Conservation (phyloP, 2,113 vertebrate genomes). For the Halcyon malimbica region DNA sequence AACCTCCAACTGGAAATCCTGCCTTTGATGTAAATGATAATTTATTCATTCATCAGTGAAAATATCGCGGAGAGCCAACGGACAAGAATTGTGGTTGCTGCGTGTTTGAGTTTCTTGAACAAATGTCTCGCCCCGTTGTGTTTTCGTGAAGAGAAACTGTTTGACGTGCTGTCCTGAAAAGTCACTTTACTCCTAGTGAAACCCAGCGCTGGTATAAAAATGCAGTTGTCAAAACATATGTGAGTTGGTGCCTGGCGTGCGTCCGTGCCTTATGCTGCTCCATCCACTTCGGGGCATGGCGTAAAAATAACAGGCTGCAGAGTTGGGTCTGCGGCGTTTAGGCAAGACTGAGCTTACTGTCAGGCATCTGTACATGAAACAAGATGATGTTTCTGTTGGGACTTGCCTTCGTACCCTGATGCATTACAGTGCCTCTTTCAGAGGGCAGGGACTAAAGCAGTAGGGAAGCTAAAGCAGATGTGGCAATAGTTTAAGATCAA, state of each 20-base stretch:
- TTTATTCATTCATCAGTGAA: not conserved
- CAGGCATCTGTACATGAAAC: not conserved
- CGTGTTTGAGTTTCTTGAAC: not conserved
- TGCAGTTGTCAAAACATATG: not conserved
- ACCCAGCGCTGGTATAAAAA: not conserved
- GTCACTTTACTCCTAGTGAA: not conserved
- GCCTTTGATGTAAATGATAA: not conserved
- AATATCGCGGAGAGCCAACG: not conserved
- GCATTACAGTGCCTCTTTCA: not conserved
- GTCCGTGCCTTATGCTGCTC: not conserved
- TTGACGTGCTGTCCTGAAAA: not conserved
- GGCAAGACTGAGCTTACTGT: not conserved
- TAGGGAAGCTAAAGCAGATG: not conserved
- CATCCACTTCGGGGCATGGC: not conserved
- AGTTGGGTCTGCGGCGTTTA: not conserved
- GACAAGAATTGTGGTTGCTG: not conserved
- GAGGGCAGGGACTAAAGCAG: not conserved
- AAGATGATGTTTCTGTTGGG: not conserved
- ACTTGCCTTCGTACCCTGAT: not conserved
- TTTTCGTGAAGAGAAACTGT: not conserved
- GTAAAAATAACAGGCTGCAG: not conserved
- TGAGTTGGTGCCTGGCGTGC: fast-evolving
- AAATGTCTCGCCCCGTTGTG: not conserved
- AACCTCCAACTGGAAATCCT: constrained; percentile 2
- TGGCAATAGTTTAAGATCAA: fast-evolving